Percentiles rank a stretch among this genome's conserved stretches.
phyloP scores from a whole-genome alignment of 1,140 invertebrate genomes.

The Macrobrachium nipponense region DNA sequence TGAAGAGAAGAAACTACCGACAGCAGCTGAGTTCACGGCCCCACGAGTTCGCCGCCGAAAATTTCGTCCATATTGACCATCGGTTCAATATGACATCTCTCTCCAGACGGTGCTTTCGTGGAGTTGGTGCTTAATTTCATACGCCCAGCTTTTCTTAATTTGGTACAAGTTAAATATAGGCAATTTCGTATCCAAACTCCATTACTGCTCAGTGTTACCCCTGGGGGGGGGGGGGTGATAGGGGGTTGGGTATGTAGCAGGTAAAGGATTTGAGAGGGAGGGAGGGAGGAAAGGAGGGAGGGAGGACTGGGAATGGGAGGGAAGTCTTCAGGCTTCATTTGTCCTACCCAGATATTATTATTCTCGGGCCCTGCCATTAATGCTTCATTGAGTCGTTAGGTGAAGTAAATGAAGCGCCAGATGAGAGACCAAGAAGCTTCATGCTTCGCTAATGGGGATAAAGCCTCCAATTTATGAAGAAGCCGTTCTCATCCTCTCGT shows the following conservation, averaged over 20 bases:
- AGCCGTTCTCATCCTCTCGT: too few species aligned
- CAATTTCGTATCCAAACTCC: slow-evolving; percentile 8
- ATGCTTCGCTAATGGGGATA: background rate
- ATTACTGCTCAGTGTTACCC: too few species aligned
- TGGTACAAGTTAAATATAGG: slow-evolving; percentile 19
- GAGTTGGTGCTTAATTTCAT: slow-evolving; percentile 22
- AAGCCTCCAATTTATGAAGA: too few species aligned
- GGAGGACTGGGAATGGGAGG: background rate
- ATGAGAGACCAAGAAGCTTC: background rate
- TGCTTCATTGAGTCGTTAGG: slow-evolving; percentile 23
- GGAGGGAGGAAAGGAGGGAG: background rate
- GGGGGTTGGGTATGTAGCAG: background rate
- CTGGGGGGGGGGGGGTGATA: background rate
- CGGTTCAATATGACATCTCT: too few species aligned
- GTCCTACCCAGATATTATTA: slow-evolving; percentile 8
- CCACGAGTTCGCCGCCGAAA: background rate
- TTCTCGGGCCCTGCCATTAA: slow-evolving; percentile 7
- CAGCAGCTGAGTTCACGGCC: background rate
- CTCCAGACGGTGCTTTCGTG: background rate
- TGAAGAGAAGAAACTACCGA: slow-evolving; percentile 26
- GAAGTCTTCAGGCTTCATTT: slow-evolving; percentile 5
- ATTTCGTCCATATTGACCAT: background rate
- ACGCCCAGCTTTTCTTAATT: slow-evolving; percentile 21
- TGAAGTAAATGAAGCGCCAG: background rate
- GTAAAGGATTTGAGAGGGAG: background rate